These are phyloP conservation scores for Stegophylla sp. DNA, from an alignment of 2,888 invertebrate species.

Conservation along the genomic window DNA sequence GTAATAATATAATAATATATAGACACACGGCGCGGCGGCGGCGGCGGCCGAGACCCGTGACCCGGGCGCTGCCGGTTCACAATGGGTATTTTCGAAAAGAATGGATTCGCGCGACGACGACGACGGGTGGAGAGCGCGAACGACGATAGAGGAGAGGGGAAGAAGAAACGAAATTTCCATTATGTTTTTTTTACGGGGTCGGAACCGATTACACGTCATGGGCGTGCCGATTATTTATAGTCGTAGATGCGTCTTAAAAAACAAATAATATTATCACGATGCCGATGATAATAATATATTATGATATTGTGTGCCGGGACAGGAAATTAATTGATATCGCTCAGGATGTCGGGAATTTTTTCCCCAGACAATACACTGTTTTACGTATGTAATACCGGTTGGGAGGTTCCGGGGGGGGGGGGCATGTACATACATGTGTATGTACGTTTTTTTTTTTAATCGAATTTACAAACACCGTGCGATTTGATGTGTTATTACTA, in stretches of 20 bases:
- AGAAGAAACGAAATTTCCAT: slow-evolving; percentile 38
- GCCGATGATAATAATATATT: neutral
- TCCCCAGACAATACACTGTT: slow-evolving; percentile 16
- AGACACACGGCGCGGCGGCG: neutral
- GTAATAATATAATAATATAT: no score
- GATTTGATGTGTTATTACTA: neutral
- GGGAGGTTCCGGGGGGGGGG: neutral
- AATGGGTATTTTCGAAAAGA: slow-evolving; percentile 19
- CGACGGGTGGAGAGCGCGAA: no score
- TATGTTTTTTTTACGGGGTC: slow-evolving; percentile 15
- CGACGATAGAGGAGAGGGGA: neutral
- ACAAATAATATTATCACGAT: slow-evolving; percentile 30
- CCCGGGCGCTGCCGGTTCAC: slow-evolving; percentile 30
- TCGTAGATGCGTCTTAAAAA: slow-evolving; percentile 45
- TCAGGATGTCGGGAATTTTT: slow-evolving; percentile 28
- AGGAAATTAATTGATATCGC: slow-evolving; percentile 54
- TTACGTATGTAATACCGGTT: neutral
- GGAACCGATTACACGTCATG: slow-evolving; percentile 14
- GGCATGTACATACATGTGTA: no score
- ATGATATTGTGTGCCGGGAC: neutral
- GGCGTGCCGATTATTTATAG: slow-evolving; percentile 40
- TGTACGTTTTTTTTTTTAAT: neutral
- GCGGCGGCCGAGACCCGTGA: slow-evolving; percentile 18
- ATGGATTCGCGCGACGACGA: neutral
- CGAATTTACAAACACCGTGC: neutral